Evolutionary conservation across 1,140 invertebrate genomes (phyloP).

Genomic region (Zaprionus davidi): DNA sequence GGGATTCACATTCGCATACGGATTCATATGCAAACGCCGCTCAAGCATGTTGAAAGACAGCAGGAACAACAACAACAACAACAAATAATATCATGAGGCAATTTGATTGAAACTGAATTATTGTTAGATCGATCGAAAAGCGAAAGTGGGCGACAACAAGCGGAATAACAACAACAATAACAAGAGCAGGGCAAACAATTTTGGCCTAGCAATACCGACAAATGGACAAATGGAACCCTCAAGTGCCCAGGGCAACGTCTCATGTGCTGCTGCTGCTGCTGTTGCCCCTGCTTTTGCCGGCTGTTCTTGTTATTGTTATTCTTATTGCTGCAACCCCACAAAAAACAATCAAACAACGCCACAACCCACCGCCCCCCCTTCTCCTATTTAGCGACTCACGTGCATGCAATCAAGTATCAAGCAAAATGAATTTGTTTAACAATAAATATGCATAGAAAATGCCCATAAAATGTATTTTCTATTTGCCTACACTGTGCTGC

Average conservation of each 20-base stretch:
- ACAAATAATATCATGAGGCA: slow-evolving; percentile 60
- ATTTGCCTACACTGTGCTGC: slow-evolving; percentile 15
- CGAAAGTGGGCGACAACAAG: slow-evolving; percentile 59
- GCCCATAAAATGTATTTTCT: slow-evolving; percentile 26
- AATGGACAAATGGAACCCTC: slow-evolving; percentile 58
- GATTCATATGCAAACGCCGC: slow-evolving; percentile 62
- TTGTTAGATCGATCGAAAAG: slow-evolving; percentile 81
- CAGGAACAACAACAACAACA: slow-evolving; percentile 45
- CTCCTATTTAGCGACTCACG: slow-evolving; percentile 16
- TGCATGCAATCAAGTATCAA: slow-evolving; percentile 63
- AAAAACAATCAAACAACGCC: slow-evolving; percentile 71
- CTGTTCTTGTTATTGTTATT: slow-evolving; percentile 12
- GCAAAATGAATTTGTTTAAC: slow-evolving; percentile 68
- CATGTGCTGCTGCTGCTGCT: slow-evolving; percentile 19
- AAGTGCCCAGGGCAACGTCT: slow-evolving; percentile 72
- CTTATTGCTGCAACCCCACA: slow-evolving; percentile 51
- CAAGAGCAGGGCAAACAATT: slow-evolving; percentile 33
- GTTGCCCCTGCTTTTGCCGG: background rate
- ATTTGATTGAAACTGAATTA: slow-evolving; percentile 78
- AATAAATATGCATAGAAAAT: slow-evolving; percentile 64
- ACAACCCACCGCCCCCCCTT: slow-evolving; percentile 3
- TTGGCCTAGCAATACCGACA: slow-evolving; percentile 65
- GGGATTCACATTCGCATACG: slow-evolving; percentile 17
- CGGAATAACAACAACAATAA: slow-evolving; percentile 11
- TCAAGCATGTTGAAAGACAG: slow-evolving; percentile 54